Evolutionary conservation across 2,888 invertebrate species (phyloP).

Genomic region (Heteropelma amictum): DNA sequence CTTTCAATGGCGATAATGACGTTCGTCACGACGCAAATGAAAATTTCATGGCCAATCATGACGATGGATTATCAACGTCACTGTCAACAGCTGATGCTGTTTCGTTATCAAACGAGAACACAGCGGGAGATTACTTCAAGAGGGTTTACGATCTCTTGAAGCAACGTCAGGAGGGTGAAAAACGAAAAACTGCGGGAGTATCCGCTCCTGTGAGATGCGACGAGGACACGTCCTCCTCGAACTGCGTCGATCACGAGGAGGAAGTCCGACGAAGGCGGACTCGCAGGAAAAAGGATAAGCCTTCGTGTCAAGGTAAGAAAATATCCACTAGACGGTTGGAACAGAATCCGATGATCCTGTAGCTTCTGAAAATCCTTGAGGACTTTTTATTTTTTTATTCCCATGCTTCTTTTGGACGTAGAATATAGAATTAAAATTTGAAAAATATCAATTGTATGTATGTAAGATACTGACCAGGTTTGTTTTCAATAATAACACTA

Average conservation of each 20-base stretch:
- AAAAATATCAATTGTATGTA: no score
- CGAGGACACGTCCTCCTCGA: slow-evolving; percentile 68
- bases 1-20: slow-evolving; percentile 15
- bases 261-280: slow-evolving; percentile 63
- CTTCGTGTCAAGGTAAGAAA: slow-evolving; percentile 53
- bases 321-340: not conserved
- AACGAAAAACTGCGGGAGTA: slow-evolving; percentile 45
- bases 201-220: slow-evolving; percentile 55
- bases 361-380: not conserved
- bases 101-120: slow-evolving; percentile 66
- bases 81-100: slow-evolving; percentile 1
- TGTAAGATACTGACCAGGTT: no score
- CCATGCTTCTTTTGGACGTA: no score
- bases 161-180: slow-evolving; percentile 63
- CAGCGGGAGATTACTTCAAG: slow-evolving; percentile 71
- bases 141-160: slow-evolving; percentile 73
- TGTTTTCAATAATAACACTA: no score
- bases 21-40: slow-evolving; percentile 4
- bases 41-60: slow-evolving; percentile 11
- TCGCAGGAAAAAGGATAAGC: slow-evolving; percentile 61
- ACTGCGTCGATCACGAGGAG: slow-evolving; percentile 61
- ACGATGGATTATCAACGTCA: slow-evolving; percentile 1
- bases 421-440: no score
- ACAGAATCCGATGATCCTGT: not conserved
- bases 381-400: not conserved